Evolutionary conservation across 2,113 vertebrate species (phyloP).

Genomic region (Australoheros scitulus): DNA sequence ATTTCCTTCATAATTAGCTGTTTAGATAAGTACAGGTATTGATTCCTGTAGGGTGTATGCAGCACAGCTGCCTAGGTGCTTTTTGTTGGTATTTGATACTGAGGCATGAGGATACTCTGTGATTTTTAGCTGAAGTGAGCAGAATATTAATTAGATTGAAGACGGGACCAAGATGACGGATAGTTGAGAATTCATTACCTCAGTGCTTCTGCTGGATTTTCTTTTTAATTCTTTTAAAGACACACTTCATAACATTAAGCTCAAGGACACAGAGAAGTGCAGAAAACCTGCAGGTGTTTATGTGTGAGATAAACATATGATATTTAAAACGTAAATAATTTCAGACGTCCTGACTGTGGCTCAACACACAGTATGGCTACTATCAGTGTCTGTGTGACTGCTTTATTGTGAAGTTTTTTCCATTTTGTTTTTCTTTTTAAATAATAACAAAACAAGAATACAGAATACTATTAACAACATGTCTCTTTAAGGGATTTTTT

Average conservation of each 20-base stretch:
- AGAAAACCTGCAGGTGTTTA: conserved; percentile 4
- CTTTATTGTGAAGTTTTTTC: neutral
- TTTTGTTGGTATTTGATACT: conserved; percentile 18
- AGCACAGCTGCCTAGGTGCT: neutral
- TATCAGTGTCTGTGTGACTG: neutral
- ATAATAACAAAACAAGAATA: conserved; percentile 9
- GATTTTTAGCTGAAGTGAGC: conserved; percentile 31
- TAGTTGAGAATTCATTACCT: conserved; percentile 10
- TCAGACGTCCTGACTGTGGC: neutral
- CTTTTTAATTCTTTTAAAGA: conserved; percentile 7
- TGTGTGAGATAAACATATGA: neutral
- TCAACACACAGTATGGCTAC: neutral
- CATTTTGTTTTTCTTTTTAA: neutral
- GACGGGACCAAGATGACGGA: conserved; percentile 1
- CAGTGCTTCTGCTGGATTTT: neutral
- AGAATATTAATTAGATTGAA: conserved; percentile 37
- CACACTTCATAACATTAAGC: neutral
- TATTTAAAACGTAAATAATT: conserved; percentile 10
- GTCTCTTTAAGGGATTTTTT: conserved; percentile 23
- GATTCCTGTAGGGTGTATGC: neutral
- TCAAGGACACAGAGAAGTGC: neutral
- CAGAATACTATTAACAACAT: neutral
- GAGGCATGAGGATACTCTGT: neutral
- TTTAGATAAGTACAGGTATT: neutral
- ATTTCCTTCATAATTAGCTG: neutral